Conservation (phyloP, 2,888 invertebrate genomes). For the Ctena decussata region DNA sequence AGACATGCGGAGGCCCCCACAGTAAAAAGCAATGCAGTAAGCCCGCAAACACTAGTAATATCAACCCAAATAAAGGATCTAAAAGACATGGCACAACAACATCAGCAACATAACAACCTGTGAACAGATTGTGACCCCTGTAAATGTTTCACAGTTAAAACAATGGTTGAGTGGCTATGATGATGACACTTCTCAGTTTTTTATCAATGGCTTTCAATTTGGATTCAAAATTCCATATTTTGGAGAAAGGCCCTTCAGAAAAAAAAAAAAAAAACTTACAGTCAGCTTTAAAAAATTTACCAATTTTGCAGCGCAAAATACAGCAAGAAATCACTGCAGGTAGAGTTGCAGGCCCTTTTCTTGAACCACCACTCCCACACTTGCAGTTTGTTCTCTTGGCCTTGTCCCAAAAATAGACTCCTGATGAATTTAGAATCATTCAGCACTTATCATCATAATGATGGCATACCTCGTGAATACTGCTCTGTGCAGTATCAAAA, state of each 20-base stretch:
- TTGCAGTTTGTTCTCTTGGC: neutral
- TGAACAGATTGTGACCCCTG: neutral
- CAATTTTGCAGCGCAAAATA: neutral
- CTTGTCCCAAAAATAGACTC: neutral
- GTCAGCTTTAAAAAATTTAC: neutral
- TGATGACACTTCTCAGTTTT: neutral
- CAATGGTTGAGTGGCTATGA: neutral
- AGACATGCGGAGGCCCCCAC: neutral
- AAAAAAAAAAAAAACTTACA: neutral
- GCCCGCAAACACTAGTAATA: neutral
- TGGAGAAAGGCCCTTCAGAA: too few species aligned
- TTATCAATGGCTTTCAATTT: neutral
- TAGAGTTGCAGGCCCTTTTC: neutral
- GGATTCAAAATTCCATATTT: neutral
- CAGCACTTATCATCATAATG: constrained; percentile 10
- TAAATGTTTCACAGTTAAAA: neutral
- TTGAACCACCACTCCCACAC: neutral
- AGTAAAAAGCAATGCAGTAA: neutral
- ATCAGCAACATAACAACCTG: neutral
- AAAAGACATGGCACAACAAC: neutral
- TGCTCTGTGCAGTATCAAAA: constrained; percentile 5
- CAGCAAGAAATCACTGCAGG: neutral
- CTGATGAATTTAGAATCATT: constrained; percentile 6
- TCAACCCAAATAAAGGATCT: neutral
- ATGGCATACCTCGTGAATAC: neutral